Conservation (phyloP, 2,888 invertebrate species). For the Danaus chrysippus region DNA sequence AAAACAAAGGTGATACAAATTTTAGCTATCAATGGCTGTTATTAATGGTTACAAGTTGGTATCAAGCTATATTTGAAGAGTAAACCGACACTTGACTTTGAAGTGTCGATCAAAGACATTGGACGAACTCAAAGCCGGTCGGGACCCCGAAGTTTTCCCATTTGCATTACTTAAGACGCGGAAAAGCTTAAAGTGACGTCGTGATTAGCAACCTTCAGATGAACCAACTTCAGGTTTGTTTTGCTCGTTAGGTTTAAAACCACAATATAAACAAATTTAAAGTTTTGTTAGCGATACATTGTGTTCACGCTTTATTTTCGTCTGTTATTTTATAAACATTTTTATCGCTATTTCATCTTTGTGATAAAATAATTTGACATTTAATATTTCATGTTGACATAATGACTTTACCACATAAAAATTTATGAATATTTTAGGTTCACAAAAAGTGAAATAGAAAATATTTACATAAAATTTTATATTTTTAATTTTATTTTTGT, state of each 20-base stretch:
- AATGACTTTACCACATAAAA: too few species aligned
- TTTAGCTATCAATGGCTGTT: constrained; percentile 27
- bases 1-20: constrained; percentile 27
- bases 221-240: constrained; percentile 32
- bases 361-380: neutral
- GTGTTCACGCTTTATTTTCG: neutral
- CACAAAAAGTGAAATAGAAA: too few species aligned
- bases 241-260: constrained; percentile 25
- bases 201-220: constrained; percentile 50
- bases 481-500: too few species aligned
- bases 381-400: neutral
- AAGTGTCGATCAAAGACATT: constrained; percentile 69
- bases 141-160: constrained; percentile 67
- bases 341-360: neutral
- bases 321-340: neutral
- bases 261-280: constrained; percentile 23
- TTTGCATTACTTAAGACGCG: constrained; percentile 68
- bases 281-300: constrained; percentile 14
- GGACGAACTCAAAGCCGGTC: constrained; percentile 62
- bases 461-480: too few species aligned
- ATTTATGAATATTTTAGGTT: too few species aligned
- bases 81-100: constrained; percentile 46
- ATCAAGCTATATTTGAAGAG: constrained; percentile 31
- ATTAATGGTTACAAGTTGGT: constrained; percentile 26
- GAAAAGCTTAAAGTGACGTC: constrained; percentile 59